phyloP scores from a whole-genome alignment of 2,797 vertebrate genomes.

The Merluccius polli region DNA sequence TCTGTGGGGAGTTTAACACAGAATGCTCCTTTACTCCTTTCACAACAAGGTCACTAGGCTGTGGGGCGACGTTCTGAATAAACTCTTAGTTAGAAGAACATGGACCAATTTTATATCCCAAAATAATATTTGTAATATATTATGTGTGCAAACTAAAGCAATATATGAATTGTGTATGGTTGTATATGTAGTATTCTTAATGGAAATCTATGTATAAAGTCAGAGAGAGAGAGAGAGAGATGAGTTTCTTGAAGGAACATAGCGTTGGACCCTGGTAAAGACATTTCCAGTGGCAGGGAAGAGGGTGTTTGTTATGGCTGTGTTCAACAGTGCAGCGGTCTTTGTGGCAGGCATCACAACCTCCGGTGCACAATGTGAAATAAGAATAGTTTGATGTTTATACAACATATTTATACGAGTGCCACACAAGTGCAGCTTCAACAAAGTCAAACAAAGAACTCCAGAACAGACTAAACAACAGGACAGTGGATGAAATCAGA shows the following conservation, averaged over 20 bases:
- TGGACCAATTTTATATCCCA: neutral
- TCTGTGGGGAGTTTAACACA: constrained; percentile 27
- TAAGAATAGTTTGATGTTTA: constrained; percentile 54
- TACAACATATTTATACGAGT: constrained; percentile 29
- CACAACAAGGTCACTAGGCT: neutral
- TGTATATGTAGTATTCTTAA: neutral
- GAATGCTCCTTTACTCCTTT: constrained; percentile 31
- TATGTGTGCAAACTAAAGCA: neutral
- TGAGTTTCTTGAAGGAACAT: neutral
- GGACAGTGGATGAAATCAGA: neutral
- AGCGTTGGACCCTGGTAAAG: neutral
- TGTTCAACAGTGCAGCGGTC: constrained; percentile 42
- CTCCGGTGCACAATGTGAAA: constrained; percentile 33
- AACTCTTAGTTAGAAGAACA: neutral
- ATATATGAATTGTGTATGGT: neutral
- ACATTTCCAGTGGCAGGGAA: neutral
- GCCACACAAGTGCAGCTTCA: constrained; percentile 32
- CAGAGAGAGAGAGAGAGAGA: neutral
- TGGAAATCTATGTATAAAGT: neutral
- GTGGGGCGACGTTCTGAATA: neutral
- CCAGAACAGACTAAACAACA: neutral
- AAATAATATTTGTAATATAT: neutral
- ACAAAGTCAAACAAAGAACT: constrained; percentile 6
- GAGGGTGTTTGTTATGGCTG: constrained; percentile 54
- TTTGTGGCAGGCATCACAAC: constrained; percentile 35